Conservation (phyloP, 2,113 vertebrate genomes). For the Cettia cetti region DNA sequence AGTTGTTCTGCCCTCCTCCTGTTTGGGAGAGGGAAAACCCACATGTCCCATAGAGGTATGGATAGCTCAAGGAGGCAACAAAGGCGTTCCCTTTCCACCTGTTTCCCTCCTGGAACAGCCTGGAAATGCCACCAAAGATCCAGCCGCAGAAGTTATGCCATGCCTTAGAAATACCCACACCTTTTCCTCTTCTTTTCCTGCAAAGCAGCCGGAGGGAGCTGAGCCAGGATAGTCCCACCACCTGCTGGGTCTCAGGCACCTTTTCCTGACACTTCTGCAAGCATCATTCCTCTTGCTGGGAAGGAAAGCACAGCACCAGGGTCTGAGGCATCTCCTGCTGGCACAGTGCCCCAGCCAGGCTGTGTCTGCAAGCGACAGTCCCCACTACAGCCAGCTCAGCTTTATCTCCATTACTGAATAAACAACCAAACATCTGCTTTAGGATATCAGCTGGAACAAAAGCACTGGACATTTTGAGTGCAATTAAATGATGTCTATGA, state of each 20-base stretch:
- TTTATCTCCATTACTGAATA: not conserved
- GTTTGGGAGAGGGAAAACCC: not conserved
- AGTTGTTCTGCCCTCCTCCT: not conserved
- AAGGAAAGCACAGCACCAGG: rapidly evolving
- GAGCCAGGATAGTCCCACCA: not conserved
- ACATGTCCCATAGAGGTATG: rapidly evolving
- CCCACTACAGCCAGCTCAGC: not conserved
- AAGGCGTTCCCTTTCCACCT: not conserved
- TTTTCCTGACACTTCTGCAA: not conserved
- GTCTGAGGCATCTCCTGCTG: not conserved
- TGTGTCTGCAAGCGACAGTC: rapidly evolving
- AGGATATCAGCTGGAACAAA: not conserved
- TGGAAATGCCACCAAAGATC: not conserved
- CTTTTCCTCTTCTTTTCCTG: not conserved
- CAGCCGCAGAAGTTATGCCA: not conserved
- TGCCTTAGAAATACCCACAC: not conserved
- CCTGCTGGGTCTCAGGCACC: not conserved
- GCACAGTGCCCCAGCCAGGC: not conserved
- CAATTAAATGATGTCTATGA: not conserved
- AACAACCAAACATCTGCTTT: not conserved
- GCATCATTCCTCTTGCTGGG: not conserved
- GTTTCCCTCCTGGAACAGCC: not conserved
- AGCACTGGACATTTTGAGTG: not conserved
- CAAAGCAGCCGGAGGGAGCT: not conserved
- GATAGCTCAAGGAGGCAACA: not conserved